These are phyloP conservation scores for Fulica atra DNA, from an alignment of 2,113 vertebrate genomes.

Conservation along the genomic window DNA sequence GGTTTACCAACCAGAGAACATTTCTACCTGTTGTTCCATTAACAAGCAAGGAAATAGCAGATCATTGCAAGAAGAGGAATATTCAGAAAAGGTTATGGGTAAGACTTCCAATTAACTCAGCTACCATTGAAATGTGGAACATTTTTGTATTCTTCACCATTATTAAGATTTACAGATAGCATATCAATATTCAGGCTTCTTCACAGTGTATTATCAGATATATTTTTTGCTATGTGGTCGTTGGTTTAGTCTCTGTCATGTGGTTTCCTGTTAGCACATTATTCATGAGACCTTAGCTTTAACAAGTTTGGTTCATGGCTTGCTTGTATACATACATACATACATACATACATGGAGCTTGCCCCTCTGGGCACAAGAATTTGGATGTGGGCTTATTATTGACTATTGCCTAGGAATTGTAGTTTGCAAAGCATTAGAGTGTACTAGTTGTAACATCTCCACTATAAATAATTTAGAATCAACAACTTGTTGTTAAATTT, in stretches of 20 bases:
- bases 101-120: slow-evolving; percentile 1
- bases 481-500: background rate
- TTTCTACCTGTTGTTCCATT: slow-evolving; percentile 21
- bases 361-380: background rate
- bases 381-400: background rate
- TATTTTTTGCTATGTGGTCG: background rate
- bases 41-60: background rate
- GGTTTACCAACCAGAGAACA: background rate
- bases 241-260: background rate
- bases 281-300: background rate
- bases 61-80: background rate
- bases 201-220: background rate
- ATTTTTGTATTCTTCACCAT: background rate
- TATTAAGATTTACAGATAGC: background rate
- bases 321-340: background rate
- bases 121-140: background rate
- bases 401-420: background rate
- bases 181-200: background rate
- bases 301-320: background rate
- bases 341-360: background rate
- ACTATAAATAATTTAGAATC: background rate
- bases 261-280: background rate
- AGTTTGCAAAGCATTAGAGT: background rate
- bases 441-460: background rate
- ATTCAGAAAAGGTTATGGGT: background rate